Evolutionary conservation across 2,797 vertebrate species (phyloP), one percentile per base, ranked within the genome.

Genomic region (Typhlichthys subterraneus): DNA sequence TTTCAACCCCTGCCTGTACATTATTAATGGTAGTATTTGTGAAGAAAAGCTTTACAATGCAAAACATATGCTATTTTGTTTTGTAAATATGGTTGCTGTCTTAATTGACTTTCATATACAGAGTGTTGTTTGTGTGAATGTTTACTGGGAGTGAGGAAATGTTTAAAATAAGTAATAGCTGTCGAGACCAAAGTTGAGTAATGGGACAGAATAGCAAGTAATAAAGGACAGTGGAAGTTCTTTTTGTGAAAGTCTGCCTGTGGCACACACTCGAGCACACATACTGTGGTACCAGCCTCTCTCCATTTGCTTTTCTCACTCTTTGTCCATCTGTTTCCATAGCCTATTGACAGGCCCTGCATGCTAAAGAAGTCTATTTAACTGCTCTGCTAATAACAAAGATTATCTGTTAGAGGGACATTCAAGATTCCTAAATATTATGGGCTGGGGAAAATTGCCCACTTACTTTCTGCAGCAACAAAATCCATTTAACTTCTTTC

Each of bases 391-490:
- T 76, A 81, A 83, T 70, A 75, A 76, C 69, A 73, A 69, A 76
- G 66, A 80, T 74, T 65, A 73, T 75, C 70, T 54, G 72, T 73
- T 70, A 46, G 52, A 69, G 64, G 65, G 70, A 59, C 63, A 70
- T 69, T 83, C 61, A 57, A 64, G 57, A 71, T 70, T 72, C 73
- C 70, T 73, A 71, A 78, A 78, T 71, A 77, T 76, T 50, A 62
- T 54, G 59, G 55, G 33, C 17, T 13, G 38, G 63, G 75, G 67
- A 80, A 81, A 85, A 79, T 60, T 48, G 59, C 60, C 61, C 59
- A 52, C 19, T 45, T 61, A 67, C 63, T 73, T 82, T 76, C 75
- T 23, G 19, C 19, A 71, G 73, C 65, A 63, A 17, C 72, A 45
- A 74, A 80, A 81, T 79, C 75, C 64, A 74, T 82, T 72, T 45